Conservation (phyloP, 2,888 invertebrate genomes). For the Carabus problematicus region DNA sequence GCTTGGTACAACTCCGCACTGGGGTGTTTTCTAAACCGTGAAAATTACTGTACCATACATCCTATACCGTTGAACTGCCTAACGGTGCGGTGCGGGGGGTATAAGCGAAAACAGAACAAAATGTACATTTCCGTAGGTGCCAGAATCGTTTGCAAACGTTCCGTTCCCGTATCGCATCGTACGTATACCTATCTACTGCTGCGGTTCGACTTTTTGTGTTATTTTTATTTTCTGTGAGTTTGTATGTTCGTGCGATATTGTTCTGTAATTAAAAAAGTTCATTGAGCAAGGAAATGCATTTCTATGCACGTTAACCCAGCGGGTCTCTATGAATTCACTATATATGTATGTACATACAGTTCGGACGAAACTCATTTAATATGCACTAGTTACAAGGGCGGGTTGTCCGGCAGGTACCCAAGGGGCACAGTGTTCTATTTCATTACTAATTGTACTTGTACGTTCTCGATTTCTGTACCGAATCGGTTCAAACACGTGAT, state of each 20-base stretch:
- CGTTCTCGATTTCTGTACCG: too few relatives aligned
- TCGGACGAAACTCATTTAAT: too few relatives aligned
- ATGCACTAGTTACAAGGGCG: too few relatives aligned
- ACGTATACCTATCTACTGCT: conserved; percentile 3
- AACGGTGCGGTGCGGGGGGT: conserved; percentile 22
- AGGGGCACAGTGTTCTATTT: too few relatives aligned
- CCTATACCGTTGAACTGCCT: conserved; percentile 44
- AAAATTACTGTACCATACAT: conserved; percentile 47
- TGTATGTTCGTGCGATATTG: conserved; percentile 20
- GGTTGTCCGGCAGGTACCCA: too few relatives aligned
- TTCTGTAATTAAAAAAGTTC: conserved; percentile 39
- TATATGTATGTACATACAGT: too few relatives aligned
- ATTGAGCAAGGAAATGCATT: conserved; percentile 27
- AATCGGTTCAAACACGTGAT: too few relatives aligned
- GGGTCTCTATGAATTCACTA: too few relatives aligned
- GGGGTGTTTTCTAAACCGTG: conserved; percentile 45
- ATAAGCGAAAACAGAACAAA: conserved; percentile 7
- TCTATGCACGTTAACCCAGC: neutral
- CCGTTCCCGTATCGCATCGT: neutral
- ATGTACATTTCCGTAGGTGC: neutral
- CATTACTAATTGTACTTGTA: too few relatives aligned
- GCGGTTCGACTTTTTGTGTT: conserved; percentile 3
- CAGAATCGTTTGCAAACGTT: neutral
- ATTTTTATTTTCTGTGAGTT: conserved; percentile 5
- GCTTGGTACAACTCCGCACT: conserved; percentile 26